Evolutionary conservation across 2,113 vertebrate species (phyloP).

Genomic region (Nettapus auritus): DNA sequence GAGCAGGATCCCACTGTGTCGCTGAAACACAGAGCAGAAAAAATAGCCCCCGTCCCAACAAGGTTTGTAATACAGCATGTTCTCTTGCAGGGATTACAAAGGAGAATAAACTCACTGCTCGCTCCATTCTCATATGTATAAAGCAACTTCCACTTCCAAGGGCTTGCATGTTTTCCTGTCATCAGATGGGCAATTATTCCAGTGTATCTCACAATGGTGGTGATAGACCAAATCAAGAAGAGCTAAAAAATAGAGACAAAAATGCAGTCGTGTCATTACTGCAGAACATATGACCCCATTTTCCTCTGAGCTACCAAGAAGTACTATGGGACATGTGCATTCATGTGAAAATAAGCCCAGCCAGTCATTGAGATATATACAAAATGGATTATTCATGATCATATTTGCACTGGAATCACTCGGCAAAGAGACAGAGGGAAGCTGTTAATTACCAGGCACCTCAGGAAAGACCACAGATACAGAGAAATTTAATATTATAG

Average conservation of each 20-base stretch:
- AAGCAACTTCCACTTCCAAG: background rate
- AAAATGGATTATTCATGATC: constrained; percentile 53
- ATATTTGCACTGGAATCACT: constrained; percentile 29
- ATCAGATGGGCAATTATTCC: constrained; percentile 22
- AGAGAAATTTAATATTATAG: constrained; percentile 22
- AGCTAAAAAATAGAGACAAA: constrained; percentile 13
- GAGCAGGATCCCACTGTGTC: background rate
- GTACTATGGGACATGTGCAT: constrained; percentile 5
- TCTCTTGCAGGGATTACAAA: background rate
- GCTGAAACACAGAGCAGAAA: background rate
- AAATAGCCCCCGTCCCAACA: background rate
- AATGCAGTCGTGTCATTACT: constrained; percentile 19
- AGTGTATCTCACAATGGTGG: constrained; percentile 29
- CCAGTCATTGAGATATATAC: constrained; percentile 22
- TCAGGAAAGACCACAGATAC: constrained; percentile 38
- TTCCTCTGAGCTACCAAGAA: constrained; percentile 36
- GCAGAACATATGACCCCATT: constrained; percentile 29
- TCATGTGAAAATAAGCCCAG: constrained; percentile 46
- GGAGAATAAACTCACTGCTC: background rate
- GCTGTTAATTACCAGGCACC: constrained; percentile 40
- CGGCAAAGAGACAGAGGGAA: constrained; percentile 24
- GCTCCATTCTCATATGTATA: background rate
- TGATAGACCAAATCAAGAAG: background rate
- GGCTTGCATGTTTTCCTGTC: constrained; percentile 16
- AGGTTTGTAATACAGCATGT: background rate